Evolutionary conservation across 1,140 invertebrate species (phyloP).

Genomic region (Drosophila suzukii): DNA sequence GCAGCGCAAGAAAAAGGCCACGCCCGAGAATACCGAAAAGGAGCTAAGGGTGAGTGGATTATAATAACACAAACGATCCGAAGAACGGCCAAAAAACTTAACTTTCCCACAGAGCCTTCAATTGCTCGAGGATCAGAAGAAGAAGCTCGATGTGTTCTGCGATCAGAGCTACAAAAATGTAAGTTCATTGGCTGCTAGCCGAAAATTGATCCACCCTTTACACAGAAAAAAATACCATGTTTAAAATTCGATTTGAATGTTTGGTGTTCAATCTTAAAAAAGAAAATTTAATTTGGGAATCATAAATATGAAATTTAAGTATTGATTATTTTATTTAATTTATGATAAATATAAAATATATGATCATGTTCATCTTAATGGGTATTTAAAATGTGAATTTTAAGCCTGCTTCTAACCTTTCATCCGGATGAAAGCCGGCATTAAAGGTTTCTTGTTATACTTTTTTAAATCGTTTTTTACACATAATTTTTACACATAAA

Average conservation of each 20-base stretch:
- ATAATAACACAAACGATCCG: background rate
- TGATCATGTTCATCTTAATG: no score
- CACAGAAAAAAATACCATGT: conserved; percentile 1
- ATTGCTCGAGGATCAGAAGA: conserved; percentile 95
- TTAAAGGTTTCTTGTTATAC: no score
- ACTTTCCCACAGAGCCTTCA: conserved; percentile 90
- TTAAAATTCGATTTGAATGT: background rate
- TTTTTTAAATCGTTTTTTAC: no score
- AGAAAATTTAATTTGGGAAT: no score
- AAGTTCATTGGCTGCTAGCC: conserved; percentile 84
- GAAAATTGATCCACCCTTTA: background rate
- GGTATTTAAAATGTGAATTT: no score
- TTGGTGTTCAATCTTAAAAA: no score
- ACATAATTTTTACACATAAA: background rate
- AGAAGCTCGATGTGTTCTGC: conserved; percentile 94
- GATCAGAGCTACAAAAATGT: conserved; percentile 96
- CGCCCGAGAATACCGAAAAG: conserved; percentile 92
- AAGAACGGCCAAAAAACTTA: conserved; percentile 6
- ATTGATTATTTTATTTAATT: no score
- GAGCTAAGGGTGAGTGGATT: conserved; percentile 90
- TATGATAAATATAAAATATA: no score
- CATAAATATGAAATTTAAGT: no score
- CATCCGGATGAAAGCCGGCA: no score
- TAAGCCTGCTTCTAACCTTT: no score
- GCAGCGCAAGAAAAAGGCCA: conserved; percentile 93